Conservation (phyloP, 2,888 invertebrate genomes). For the Zootermopsis nevadensis region DNA sequence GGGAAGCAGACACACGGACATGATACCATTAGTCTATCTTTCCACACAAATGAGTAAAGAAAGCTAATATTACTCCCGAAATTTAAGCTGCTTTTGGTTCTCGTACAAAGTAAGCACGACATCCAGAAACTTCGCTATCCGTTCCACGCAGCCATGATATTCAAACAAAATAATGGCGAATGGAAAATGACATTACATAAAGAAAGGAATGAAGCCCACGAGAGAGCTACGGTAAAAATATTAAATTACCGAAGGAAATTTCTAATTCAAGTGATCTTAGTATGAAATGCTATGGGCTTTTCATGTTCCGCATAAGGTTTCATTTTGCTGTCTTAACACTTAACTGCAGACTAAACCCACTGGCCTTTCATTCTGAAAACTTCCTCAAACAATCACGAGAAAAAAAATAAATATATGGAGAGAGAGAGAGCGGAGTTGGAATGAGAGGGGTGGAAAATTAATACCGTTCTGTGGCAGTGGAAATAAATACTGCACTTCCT, state of each 20-base stretch:
- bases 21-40: no score
- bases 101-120: no score
- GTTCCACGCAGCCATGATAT: no score
- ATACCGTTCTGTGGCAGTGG: conserved; percentile 40
- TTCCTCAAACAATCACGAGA: conserved; percentile 28
- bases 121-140: no score
- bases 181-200: no score
- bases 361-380: conserved; percentile 31
- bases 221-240: neutral
- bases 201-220: no score
- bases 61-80: no score
- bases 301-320: conserved; percentile 2
- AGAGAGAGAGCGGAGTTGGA: neutral
- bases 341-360: conserved; percentile 26
- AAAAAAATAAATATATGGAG: conserved; percentile 31
- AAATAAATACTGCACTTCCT: conserved; percentile 48
- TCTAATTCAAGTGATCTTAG: conserved; percentile 11
- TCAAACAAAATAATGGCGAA: no score
- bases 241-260: conserved; percentile 5
- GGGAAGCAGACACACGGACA: no score
- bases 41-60: no score
- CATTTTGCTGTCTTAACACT: conserved; percentile 22
- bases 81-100: no score
- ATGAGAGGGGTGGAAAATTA: conserved; percentile 40
- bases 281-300: neutral